These are phyloP conservation scores for human DNA, from an alignment of 2,113 vertebrate species.

Conservation along the genomic window GRCh38 chr4:182011001-182011500, in stretches of 20 bases:
- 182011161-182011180: no score
- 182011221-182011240: not conserved
- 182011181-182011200: not conserved
- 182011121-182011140: not conserved
- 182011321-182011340: not conserved
- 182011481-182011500: not conserved
- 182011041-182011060: not conserved
- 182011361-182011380: not conserved
- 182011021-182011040: not conserved
- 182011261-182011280: not conserved
- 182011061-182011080: not conserved
- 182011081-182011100: not conserved
- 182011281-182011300: fast-evolving
- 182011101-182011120: not conserved
- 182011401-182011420: not conserved
- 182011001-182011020: not conserved
- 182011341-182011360: not conserved
- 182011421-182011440: not conserved
- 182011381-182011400: not conserved
- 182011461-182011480: not conserved
- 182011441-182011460: not conserved
- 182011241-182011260: not conserved
- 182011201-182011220: not conserved
- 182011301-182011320: not conserved
- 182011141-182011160: not conserved